A percentile compares a stretch with the other conserved stretches of the same genome.
phyloP scores from a whole-genome alignment of 2,797 vertebrate genomes.

The Tauraco hartlaubi region DNA sequence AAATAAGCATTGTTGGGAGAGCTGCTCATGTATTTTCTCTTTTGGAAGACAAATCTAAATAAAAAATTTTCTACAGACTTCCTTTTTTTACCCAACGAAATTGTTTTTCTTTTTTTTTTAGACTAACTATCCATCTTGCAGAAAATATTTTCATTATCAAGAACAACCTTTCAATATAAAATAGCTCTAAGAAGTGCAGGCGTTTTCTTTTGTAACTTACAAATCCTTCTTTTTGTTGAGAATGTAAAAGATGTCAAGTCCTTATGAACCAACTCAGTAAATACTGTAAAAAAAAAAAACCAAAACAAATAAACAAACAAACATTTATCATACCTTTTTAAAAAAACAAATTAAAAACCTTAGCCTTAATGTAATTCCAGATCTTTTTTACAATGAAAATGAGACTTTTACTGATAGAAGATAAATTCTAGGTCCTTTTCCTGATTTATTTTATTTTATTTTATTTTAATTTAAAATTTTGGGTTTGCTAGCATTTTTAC shows the following conservation, averaged over 20 bases:
- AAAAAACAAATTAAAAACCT: neutral
- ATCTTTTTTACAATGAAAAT: neutral
- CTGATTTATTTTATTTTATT: neutral
- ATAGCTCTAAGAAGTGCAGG: neutral
- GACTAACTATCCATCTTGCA: neutral
- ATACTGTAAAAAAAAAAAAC: neutral
- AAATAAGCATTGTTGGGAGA: neutral
- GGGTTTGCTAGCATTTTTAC: neutral
- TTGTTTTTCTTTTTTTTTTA: neutral
- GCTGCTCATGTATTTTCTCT: neutral
- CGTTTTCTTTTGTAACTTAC: neutral
- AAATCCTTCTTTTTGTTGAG: neutral
- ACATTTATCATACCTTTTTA: neutral
- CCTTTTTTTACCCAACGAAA: neutral
- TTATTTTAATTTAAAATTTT: neutral
- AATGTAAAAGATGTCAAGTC: neutral
- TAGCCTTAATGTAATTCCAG: neutral
- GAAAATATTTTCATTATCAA: neutral
- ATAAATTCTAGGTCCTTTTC: neutral
- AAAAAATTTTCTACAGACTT: neutral
- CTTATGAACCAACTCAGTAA: neutral
- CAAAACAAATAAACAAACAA: neutral
- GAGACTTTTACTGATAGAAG: neutral
- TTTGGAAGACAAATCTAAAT: neutral
- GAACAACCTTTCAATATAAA: neutral